Conservation (phyloP, 2,888 invertebrate genomes). For the Mantis religiosa region DNA sequence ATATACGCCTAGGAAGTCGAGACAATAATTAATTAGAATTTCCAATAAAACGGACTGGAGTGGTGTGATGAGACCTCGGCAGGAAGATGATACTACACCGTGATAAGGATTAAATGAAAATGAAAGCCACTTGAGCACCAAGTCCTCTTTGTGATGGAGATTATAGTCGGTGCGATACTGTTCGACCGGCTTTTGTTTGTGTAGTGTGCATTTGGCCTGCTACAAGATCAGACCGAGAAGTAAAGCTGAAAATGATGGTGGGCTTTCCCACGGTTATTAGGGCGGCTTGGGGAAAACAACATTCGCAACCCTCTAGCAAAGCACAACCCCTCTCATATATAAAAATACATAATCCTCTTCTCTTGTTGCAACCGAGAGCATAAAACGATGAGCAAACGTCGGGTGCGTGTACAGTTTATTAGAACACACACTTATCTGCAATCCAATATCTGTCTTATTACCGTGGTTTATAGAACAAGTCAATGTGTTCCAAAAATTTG, state of each 20-base stretch:
- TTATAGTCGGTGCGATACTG: background rate
- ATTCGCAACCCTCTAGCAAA: background rate
- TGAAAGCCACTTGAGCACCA: background rate
- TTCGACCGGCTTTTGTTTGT: background rate
- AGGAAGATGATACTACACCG: background rate
- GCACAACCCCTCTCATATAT: background rate
- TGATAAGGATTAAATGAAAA: background rate
- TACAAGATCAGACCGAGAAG: background rate
- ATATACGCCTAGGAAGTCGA: background rate
- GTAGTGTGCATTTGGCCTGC: background rate
- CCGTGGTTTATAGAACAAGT: no score
- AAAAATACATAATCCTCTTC: background rate
- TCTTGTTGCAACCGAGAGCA: background rate
- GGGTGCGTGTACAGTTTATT: background rate
- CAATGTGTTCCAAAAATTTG: no score
- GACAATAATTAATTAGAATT: background rate
- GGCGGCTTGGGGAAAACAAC: background rate
- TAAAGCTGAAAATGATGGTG: background rate
- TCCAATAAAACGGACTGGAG: background rate
- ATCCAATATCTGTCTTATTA: no score
- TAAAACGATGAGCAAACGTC: background rate
- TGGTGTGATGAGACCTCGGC: background rate
- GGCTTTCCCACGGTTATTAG: background rate
- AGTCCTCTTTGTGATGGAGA: background rate
- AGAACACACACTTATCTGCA: background rate